Evolutionary conservation across 1,140 invertebrate genomes (phyloP), one percentile per base, ranked within the genome.

Genomic region (Ericerus pela): DNA sequence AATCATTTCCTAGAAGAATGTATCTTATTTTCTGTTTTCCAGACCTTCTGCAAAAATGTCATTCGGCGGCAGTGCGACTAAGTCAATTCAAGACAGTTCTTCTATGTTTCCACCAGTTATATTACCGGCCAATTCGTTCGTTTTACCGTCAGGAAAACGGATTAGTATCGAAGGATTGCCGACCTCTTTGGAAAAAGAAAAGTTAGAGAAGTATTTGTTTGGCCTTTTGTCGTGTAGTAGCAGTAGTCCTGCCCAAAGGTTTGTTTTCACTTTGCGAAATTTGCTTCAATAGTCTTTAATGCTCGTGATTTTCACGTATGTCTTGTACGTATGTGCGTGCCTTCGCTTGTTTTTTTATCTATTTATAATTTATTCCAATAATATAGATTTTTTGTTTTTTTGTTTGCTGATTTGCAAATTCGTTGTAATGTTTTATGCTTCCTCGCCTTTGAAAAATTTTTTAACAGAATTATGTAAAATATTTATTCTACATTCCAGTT

Each of bases 41-140:
- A 72, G 70, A 56, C 61, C 65, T 26, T 63, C 66, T 22, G 70
- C 71, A 20, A 69, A 67, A 60, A 72, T 73, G 62, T 61, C 51
- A 43, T 64, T 65, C 29, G 28, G 41, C 10, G 30, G 33, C 2
- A 61, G 56, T 47, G 38, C 29, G 20, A 61, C 59, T 14, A n/a
- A n/a, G 53, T 26, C 4, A 14, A 30, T 36, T 22, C 18, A 29
- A 14, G 29, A 30, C 14, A 18, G 16, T 36, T 20, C 22, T 33
- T 26, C 51, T 2, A 2, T 36, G 11, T 31, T 37, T 33, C 57
- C 57, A 12, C 57, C 52, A 59, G 30, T 56, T 1, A 22, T 60
- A 4, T 54, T 59, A 1, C 56, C 58, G 2, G 3, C 59, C 18
- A 10, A 36, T 12, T 22, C 51, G 4, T 59, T 66, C n/a, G 59